Percentiles rank a stretch among this genome's conserved stretches.
These are phyloP conservation scores for Rhea pennata DNA, from an alignment of 2,113 vertebrate species.

Conservation along the genomic window DNA sequence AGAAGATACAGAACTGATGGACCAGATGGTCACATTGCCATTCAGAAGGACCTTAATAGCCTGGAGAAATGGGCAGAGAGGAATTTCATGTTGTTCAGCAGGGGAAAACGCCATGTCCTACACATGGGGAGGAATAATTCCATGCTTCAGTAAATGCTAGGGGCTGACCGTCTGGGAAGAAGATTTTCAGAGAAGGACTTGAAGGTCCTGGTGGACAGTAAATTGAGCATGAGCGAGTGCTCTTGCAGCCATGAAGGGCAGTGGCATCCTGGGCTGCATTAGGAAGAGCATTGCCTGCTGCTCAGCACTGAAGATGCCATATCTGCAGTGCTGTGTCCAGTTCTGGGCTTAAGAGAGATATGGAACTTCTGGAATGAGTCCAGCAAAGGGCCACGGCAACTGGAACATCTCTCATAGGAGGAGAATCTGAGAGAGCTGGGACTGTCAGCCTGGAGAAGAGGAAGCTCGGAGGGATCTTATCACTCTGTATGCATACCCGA, in stretches of 20 bases:
- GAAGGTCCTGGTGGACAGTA: neutral
- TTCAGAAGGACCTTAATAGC: no score
- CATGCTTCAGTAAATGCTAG: fast-evolving
- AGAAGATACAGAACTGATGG: no score
- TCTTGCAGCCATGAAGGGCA: neutral
- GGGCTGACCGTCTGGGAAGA: neutral
- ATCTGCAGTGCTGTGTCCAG: neutral
- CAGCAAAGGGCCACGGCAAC: neutral
- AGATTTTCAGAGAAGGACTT: neutral
- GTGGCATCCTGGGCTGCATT: neutral
- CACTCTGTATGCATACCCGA: neutral
- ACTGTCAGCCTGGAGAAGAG: neutral
- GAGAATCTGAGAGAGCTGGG: neutral
- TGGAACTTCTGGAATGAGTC: neutral
- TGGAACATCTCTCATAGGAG: fast-evolving
- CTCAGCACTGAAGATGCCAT: no score
- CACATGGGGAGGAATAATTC: neutral
- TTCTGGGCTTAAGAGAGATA: neutral
- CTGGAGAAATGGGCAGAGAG: no score
- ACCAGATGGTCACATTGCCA: no score
- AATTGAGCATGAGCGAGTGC: neutral
- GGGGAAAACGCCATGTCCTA: no score
- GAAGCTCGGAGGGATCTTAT: neutral
- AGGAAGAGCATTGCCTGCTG: neutral
- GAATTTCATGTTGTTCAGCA: no score